Percentiles rank a stretch among this genome's conserved stretches.
Evolutionary conservation across 2,888 invertebrate genomes (phyloP).

Genomic region (Candidula unifasciata): DNA sequence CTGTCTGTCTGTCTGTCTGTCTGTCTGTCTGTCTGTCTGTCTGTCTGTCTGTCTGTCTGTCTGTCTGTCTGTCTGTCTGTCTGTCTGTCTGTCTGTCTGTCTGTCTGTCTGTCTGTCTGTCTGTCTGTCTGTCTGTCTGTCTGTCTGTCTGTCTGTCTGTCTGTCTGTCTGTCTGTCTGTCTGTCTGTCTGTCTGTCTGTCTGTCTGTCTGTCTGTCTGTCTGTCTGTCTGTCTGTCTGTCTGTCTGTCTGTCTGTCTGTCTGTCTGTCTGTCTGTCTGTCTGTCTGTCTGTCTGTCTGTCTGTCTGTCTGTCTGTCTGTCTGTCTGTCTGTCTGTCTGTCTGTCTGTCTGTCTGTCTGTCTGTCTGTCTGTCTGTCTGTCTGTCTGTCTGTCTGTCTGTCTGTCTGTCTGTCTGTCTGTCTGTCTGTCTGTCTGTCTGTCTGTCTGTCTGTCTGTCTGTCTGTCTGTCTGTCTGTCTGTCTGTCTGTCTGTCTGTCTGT

Average conservation of each 20-base stretch:
- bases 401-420: slow-evolving; percentile 1
- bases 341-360: slow-evolving; percentile 52
- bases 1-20: too few relatives aligned
- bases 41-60: too few relatives aligned
- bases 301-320: slow-evolving; percentile 51
- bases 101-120: slow-evolving; percentile 11
- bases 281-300: slow-evolving; percentile 51
- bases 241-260: slow-evolving; percentile 29
- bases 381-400: slow-evolving; percentile 43
- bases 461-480: slow-evolving; percentile 17
- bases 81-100: slow-evolving; percentile 10
- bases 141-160: slow-evolving; percentile 20
- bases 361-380: slow-evolving; percentile 49
- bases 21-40: too few relatives aligned
- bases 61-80: background rate
- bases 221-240: background rate
- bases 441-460: slow-evolving; percentile 10
- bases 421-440: slow-evolving; percentile 7
- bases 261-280: slow-evolving; percentile 49
- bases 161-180: slow-evolving; percentile 12
- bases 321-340: slow-evolving; percentile 51
- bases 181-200: slow-evolving; percentile 36
- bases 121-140: slow-evolving; percentile 17
- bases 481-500: slow-evolving; percentile 18
- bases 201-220: slow-evolving; percentile 43